Percentiles rank a stretch among this genome's conserved stretches.
These are phyloP conservation scores for Himalopsyche tibetana DNA, from an alignment of 2,888 invertebrate genomes.

Conservation along the genomic window DNA sequence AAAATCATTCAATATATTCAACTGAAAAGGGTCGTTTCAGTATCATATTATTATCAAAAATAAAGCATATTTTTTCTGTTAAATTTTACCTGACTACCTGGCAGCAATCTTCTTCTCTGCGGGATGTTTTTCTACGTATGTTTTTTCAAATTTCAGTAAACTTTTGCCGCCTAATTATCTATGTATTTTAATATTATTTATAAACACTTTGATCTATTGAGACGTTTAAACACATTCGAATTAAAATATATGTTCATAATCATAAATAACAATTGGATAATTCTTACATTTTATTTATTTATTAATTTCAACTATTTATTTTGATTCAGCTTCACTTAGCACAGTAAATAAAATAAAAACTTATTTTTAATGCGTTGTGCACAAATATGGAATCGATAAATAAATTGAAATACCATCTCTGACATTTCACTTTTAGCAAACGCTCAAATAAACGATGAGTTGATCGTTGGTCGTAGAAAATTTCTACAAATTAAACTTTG, in stretches of 20 bases:
- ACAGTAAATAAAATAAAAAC: too few relatives aligned
- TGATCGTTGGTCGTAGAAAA: neutral
- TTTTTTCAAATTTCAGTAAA: neutral
- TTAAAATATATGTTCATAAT: too few relatives aligned
- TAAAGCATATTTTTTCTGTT: neutral
- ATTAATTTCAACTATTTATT: too few relatives aligned
- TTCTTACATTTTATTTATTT: too few relatives aligned
- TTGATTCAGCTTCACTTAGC: too few relatives aligned
- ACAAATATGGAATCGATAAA: too few relatives aligned
- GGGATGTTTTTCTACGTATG: neutral
- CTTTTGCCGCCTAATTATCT: slow-evolving; percentile 11
- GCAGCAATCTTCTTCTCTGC: neutral
- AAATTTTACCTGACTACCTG: slow-evolving; percentile 3
- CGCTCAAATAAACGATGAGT: neutral
- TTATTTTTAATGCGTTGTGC: too few relatives aligned
- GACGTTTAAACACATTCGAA: too few relatives aligned
- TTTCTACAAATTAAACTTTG: slow-evolving; percentile 30
- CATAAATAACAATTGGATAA: too few relatives aligned
- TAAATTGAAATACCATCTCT: neutral
- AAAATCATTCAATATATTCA: too few relatives aligned
- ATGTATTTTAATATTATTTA: neutral
- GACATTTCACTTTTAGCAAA: slow-evolving; percentile 21
- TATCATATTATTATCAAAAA: slow-evolving; percentile 7
- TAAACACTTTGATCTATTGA: neutral
- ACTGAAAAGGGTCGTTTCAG: too few relatives aligned